Base-by-base conservation (phyloP, 2,797 vertebrate genomes). In the Balearica regulorum region DNA sequence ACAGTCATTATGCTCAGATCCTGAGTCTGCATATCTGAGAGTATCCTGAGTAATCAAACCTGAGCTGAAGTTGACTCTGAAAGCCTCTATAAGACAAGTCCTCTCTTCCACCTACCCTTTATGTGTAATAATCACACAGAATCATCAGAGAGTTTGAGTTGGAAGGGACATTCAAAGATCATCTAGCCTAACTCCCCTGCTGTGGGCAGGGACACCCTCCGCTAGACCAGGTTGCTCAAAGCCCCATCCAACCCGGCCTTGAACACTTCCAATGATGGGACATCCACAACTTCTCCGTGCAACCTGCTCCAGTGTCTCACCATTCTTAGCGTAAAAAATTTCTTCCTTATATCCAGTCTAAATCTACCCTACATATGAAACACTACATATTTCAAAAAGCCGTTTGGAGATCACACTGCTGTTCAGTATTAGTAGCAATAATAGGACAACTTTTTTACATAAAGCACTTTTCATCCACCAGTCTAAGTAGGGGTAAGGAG, bases 181-280 rank as follows among this genome's bases (percentile, higher is more conserved):
- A 43, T 4, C 12, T 69, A 22, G 16, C 5, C 13, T 25, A 51
- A 2, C 5, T 16, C 37, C 9, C 31, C 2, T 3, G 25, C 15
- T 2, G 0, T 11, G 14, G 35, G 2, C 26, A 71, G 29, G 26
- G 5, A 35, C 3, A 57, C 13, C 19, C 83, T 79, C 37, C 14
- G 4, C 22, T 20, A 6, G 3, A 31, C 1, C 29, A 48, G 10
- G 9, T 20, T 82, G 33, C 21, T 39, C 29, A 13, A 62, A 68
- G 39, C 2, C 20, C 16, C 1, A 1, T 72, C n/a, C 41, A 48
- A 2, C 16, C 13, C 26, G 12, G 21, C 21, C 6, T 29, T 33
- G 44, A 35, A 48, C 9, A 13, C 29, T 61, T 61, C 18, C 24
- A 58, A 0, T 10, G 19, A 13, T 7, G 22, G 13, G 8, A 16